These are phyloP conservation scores for Asobara japonica DNA, from an alignment of 1,140 invertebrate genomes.

Conservation along the genomic window DNA sequence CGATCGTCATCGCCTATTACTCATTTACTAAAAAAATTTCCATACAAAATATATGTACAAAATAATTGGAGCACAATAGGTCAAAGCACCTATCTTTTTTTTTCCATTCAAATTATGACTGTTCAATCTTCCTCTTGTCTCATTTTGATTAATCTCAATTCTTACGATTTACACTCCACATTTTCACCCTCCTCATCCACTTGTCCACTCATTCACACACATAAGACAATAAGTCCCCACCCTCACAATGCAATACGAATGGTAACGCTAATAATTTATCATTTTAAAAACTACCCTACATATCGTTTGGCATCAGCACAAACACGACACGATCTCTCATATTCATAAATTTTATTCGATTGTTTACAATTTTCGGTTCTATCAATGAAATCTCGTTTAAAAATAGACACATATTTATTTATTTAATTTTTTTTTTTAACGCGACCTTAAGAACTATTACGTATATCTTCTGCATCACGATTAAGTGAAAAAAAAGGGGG, in stretches of 20 bases:
- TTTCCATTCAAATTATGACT: constrained; percentile 10
- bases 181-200: neutral
- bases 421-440: too few species aligned
- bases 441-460: constrained; percentile 63
- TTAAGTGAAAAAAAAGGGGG: constrained; percentile 43
- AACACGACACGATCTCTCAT: neutral
- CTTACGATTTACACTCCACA: neutral
- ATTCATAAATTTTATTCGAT: constrained; percentile 2
- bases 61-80: neutral
- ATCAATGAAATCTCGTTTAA: constrained; percentile 52
- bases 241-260: constrained; percentile 30
- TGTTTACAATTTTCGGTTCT: constrained; percentile 29
- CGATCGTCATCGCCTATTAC: constrained; percentile 17
- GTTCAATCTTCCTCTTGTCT: neutral
- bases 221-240: constrained; percentile 18
- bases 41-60: constrained; percentile 21
- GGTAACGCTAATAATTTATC: constrained; percentile 48
- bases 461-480: constrained; percentile 65
- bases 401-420: constrained; percentile 66
- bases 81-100: neutral
- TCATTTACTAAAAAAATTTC: neutral
- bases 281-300: constrained; percentile 48
- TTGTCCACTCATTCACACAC: constrained; percentile 7
- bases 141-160: neutral
- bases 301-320: constrained; percentile 4